A percentile compares a stretch with the other conserved stretches of the same genome.
Evolutionary conservation across 1,140 invertebrate genomes (phyloP).

Genomic region (Alviniconcha marisindica): DNA sequence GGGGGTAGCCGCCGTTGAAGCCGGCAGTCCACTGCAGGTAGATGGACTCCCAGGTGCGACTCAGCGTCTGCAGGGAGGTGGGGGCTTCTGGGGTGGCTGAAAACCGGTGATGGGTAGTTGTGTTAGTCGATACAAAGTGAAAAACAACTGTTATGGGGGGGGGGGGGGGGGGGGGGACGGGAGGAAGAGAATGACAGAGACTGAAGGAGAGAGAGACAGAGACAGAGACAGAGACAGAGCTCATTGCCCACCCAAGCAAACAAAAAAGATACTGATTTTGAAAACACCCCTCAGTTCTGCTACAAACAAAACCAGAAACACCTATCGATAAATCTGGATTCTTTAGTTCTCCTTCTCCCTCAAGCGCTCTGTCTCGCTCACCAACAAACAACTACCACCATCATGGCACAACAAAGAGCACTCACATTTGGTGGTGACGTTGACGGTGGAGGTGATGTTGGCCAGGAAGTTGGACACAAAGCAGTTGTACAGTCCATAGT

Average conservation of each 20-base stretch:
- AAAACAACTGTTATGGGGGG: too few species aligned
- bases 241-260: too few species aligned
- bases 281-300: too few species aligned
- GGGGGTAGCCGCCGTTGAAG: constrained; percentile 64
- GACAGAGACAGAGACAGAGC: too few species aligned
- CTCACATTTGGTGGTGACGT: constrained; percentile 51
- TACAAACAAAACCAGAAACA: too few species aligned
- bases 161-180: too few species aligned
- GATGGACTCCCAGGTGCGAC: constrained; percentile 63
- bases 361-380: background rate
- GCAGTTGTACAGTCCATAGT: constrained; percentile 60
- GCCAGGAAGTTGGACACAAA: constrained; percentile 55
- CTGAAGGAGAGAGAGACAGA: too few species aligned
- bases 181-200: too few species aligned
- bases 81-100: constrained; percentile 61
- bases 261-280: too few species aligned
- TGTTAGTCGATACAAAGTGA: too few species aligned
- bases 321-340: background rate
- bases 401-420: background rate
- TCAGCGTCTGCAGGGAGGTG: constrained; percentile 35
- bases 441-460: constrained; percentile 36
- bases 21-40: constrained; percentile 59
- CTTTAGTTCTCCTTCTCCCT: background rate
- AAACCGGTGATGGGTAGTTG: background rate
- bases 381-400: background rate